Percentiles rank a stretch among this genome's conserved stretches.
Evolutionary conservation across 2,113 vertebrate genomes (phyloP).

Genomic region (Vanacampus margaritifer): DNA sequence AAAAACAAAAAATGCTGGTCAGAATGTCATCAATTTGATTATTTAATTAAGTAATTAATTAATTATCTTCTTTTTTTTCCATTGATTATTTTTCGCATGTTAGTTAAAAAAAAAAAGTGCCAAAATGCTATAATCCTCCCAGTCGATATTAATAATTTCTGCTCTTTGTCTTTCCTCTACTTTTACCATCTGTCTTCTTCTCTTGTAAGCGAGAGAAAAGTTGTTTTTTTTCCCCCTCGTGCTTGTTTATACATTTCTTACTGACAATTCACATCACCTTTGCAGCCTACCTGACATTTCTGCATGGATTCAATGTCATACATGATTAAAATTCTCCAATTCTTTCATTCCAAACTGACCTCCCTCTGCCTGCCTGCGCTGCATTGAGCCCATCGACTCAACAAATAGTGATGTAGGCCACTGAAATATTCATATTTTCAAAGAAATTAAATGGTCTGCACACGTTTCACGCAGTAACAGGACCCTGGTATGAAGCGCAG

Average conservation of each 20-base stretch:
- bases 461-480: slow-evolving; percentile 33
- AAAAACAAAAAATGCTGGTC: no score
- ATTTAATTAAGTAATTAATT: no score
- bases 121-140: no score
- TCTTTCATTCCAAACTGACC: slow-evolving; percentile 4
- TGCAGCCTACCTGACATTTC: not conserved
- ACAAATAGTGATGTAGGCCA: slow-evolving; percentile 8
- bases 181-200: not conserved
- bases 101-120: no score
- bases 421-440: slow-evolving; percentile 28
- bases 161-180: no score
- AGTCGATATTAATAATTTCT: no score
- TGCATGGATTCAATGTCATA: not conserved
- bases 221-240: not conserved
- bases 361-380: slow-evolving; percentile 11
- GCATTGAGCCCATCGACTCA: slow-evolving; percentile 29
- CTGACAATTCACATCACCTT: not conserved
- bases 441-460: slow-evolving; percentile 13
- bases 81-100: no score
- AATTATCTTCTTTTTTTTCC: no score
- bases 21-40: no score
- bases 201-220: not conserved
- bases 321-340: not conserved
- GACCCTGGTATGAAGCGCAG: slow-evolving; percentile 40
- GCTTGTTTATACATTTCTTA: not conserved